Evolutionary conservation across 2,113 vertebrate species (phyloP), one percentile per base, ranked within the genome.

Genomic region (Campylomormyrus tamandua): DNA sequence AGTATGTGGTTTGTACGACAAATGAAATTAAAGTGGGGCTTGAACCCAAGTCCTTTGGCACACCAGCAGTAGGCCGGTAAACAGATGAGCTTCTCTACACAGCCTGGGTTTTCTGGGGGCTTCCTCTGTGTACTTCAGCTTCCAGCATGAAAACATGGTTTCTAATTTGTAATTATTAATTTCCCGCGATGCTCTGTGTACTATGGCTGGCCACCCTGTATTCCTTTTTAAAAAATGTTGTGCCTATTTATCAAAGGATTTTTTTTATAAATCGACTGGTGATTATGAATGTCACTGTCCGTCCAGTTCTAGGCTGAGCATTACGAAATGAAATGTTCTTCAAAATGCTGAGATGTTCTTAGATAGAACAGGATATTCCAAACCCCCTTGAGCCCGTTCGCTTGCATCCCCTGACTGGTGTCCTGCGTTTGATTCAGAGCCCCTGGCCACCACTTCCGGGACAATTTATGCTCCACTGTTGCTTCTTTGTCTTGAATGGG

Each of bases 401-500:
- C 27, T 11, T 48, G 24, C 17, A 15, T 50, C 70, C 88, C 66
- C 48, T 19, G 62, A 45, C 42, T 50, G 39, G 17, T 21, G 8
- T 31, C 42, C 48, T 89, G 70, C 17, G 10, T 56, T 31, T 42
- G 74, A 56, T 83, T 80, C 70, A 52, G 66, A 52, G 49, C 49
- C 50, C 48, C 70, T 46, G 27, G 70, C 31, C 74, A 5, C 10
- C 10, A 17, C 50, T 89, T 83, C 74, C 74, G 21, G 88, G 53
- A 83, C 6, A 8, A 19, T 21, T n/a, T 42, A 19, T 42, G 45
- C 17, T 74, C 9, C 42, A 45, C 49, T 88, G 66, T 15, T 62
- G 83, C 46, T 70, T 77, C 8, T 45, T 88, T 88, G 86, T 66
- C 70, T 77, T 90, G 58, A 87, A 87, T 87, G 91, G 48, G 46